These are phyloP conservation scores for Naja naja DNA, from an alignment of 2,113 vertebrate species.

Conservation along the genomic window DNA sequence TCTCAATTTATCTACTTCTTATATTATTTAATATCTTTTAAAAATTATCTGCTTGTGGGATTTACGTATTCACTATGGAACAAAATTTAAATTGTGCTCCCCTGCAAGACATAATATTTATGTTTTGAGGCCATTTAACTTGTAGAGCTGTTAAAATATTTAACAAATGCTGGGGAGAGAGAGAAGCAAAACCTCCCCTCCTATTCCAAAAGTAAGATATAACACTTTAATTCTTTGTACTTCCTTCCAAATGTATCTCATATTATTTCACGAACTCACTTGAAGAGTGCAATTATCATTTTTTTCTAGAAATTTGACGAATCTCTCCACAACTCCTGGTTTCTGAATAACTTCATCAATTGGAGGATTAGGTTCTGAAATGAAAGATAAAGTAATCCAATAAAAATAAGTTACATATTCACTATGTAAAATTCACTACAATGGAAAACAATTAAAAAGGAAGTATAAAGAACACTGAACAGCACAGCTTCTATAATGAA, in stretches of 20 bases:
- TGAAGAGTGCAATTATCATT: slow-evolving; percentile 89
- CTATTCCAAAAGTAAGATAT: neutral
- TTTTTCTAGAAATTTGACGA: slow-evolving; percentile 89
- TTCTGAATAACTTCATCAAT: slow-evolving; percentile 94
- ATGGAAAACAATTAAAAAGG: neutral
- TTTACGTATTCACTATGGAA: neutral
- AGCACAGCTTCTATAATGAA: neutral
- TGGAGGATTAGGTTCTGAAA: slow-evolving; percentile 90
- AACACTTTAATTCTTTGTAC: neutral
- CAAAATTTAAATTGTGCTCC: neutral
- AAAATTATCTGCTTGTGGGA: neutral
- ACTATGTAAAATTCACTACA: neutral
- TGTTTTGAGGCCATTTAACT: neutral
- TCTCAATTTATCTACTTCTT: neutral
- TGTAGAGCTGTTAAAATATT: neutral
- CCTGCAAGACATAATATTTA: neutral
- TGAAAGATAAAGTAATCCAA: slow-evolving; percentile 12
- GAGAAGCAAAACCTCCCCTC: neutral
- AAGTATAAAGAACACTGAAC: neutral
- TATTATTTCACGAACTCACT: slow-evolving; percentile 64
- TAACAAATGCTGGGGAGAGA: neutral
- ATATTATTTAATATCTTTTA: neutral
- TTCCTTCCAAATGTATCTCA: neutral
- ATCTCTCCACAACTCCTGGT: slow-evolving; percentile 84
- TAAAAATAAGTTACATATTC: neutral